Conservation (phyloP, 1,140 invertebrate genomes). For the Drosophila sproati region DNA sequence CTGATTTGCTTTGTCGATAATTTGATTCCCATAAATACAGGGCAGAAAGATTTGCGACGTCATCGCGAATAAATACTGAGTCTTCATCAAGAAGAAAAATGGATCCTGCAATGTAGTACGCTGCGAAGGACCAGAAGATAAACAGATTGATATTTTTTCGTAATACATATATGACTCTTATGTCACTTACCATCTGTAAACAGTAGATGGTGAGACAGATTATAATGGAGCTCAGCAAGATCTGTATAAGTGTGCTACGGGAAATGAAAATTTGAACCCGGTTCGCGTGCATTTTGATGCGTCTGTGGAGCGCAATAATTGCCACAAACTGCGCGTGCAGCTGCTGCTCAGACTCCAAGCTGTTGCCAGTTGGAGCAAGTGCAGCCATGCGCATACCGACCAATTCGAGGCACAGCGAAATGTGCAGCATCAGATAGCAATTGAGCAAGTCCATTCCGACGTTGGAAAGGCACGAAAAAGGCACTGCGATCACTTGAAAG, state of each 20-base stretch:
- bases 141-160: neutral
- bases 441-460: constrained; percentile 48
- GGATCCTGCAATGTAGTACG: constrained; percentile 29
- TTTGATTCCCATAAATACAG: constrained; percentile 64
- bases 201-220: constrained; percentile 65
- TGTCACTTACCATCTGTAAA: constrained; percentile 54
- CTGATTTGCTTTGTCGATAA: constrained; percentile 48
- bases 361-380: neutral
- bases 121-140: neutral
- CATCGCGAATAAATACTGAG: constrained; percentile 59
- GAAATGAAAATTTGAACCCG: constrained; percentile 53
- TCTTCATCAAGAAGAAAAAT: constrained; percentile 46
- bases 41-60: constrained; percentile 61
- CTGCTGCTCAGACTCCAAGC: neutral
- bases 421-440: constrained; percentile 66
- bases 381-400: constrained; percentile 53
- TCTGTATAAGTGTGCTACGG: constrained; percentile 55
- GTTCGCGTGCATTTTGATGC: constrained; percentile 31
- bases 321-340: constrained; percentile 31
- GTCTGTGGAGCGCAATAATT: constrained; percentile 34
- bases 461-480: constrained; percentile 45
- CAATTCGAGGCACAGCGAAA: constrained; percentile 55
- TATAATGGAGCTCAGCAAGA: constrained; percentile 60
- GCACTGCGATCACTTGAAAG: constrained; percentile 43
- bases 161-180: too few relatives aligned